Evolutionary conservation across 92 coral and sea anemone genomes (phyloP).

Genomic region (Pocillopora meandrina): DNA sequence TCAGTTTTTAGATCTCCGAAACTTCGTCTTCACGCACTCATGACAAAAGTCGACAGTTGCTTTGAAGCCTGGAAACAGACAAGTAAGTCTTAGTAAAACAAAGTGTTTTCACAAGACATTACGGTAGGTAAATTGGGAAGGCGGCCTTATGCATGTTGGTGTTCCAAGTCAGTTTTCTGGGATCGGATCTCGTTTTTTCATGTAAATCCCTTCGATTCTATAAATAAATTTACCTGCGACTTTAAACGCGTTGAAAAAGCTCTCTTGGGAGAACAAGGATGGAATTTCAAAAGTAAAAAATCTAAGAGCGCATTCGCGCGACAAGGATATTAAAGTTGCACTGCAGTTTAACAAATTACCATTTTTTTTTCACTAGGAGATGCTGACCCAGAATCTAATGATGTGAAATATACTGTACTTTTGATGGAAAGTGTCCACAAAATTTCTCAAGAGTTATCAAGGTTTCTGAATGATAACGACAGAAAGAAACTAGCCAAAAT

Average conservation of each 20-base stretch:
- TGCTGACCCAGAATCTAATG: conserved; percentile 12
- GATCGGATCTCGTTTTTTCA: too few relatives aligned
- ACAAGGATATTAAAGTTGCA: too few relatives aligned
- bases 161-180: too few relatives aligned
- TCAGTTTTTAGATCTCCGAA: conserved; percentile 21
- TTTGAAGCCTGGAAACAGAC: conserved; percentile 49
- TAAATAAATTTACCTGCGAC: too few relatives aligned
- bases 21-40: conserved; percentile 30
- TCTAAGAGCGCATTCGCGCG: too few relatives aligned
- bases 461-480: conserved; percentile 24
- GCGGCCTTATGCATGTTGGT: too few relatives aligned
- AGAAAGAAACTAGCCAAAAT: conserved; percentile 48
- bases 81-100: conserved; percentile 22
- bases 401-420: conserved; percentile 39
- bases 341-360: background rate
- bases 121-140: too few relatives aligned
- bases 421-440: conserved; percentile 47
- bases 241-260: too few relatives aligned
- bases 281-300: too few relatives aligned
- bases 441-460: conserved; percentile 28
- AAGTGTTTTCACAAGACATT: background rate
- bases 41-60: conserved; percentile 44
- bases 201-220: too few relatives aligned
- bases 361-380: background rate
- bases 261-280: too few relatives aligned